Evolutionary conservation across 2,113 vertebrate genomes (phyloP).

Genomic region (Myotis yumanensis): DNA sequence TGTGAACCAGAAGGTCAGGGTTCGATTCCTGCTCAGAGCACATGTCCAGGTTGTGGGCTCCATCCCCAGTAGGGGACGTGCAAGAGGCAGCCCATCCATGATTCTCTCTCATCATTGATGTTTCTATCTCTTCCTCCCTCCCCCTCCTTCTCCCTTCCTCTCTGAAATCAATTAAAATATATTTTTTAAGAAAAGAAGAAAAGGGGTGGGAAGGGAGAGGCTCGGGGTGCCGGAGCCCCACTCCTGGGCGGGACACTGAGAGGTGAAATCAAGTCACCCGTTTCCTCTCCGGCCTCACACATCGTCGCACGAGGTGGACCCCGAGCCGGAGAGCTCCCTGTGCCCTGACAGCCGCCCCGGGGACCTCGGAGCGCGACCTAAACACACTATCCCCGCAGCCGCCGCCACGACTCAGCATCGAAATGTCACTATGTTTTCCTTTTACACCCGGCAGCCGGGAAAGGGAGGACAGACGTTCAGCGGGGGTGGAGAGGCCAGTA

Average conservation of each 20-base stretch:
- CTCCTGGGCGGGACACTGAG: not conserved
- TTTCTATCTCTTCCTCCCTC: too few relatives aligned
- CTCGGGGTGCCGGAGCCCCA: not conserved
- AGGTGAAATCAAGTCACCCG: not conserved
- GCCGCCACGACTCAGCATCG: not conserved
- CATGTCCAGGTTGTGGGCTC: too few relatives aligned
- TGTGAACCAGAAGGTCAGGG: too few relatives aligned
- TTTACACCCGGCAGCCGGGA: not conserved
- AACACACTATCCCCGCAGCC: not conserved
- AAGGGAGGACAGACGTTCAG: not conserved
- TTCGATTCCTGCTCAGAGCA: too few relatives aligned
- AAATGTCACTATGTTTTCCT: not conserved
- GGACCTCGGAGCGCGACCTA: not conserved
- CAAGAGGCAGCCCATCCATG: too few relatives aligned
- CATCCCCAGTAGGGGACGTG: too few relatives aligned
- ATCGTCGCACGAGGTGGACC: not conserved
- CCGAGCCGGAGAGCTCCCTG: not conserved
- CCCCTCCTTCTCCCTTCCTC: too few relatives aligned
- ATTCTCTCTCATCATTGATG: too few relatives aligned
- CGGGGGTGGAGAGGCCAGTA: not conserved
- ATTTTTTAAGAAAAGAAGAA: too few relatives aligned
- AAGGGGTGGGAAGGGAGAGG: too few relatives aligned
- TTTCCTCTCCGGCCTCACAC: not conserved
- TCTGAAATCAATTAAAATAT: too few relatives aligned
- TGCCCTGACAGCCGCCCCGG: constrained; percentile 42